Evolutionary conservation across 2,797 vertebrate genomes (phyloP).

Genomic region (Taeniopygia guttata): DNA sequence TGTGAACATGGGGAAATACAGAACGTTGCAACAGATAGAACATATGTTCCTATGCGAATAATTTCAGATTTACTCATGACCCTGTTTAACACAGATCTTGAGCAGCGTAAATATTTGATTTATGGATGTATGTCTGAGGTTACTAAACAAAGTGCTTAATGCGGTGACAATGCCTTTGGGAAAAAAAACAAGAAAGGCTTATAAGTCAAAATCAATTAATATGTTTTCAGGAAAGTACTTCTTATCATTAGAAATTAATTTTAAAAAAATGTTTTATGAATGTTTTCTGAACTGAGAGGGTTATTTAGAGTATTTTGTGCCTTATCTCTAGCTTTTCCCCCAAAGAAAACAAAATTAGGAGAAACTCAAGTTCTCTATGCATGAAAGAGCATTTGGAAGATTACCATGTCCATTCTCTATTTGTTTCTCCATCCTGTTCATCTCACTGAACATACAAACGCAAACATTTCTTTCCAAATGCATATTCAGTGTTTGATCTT

Average conservation of each 20-base stretch:
- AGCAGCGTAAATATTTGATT: constrained; percentile 12
- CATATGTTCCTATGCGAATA: neutral
- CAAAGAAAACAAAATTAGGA: neutral
- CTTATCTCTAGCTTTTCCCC: neutral
- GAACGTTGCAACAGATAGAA: neutral
- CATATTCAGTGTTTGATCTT: neutral
- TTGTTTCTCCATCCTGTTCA: neutral
- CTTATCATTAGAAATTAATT: neutral
- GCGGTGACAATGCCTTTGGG: constrained; percentile 18
- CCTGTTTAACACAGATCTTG: constrained; percentile 8
- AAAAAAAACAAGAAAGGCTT: neutral
- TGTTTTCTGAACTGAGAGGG: neutral
- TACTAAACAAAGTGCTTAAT: constrained; percentile 17
- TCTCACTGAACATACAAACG: neutral
- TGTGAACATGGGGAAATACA: neutral
- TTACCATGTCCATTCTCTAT: neutral
- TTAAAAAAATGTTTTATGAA: no score
- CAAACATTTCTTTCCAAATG: constrained; percentile 19
- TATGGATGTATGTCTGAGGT: neutral
- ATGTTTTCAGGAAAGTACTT: neutral
- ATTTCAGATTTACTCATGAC: neutral
- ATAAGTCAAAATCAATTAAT: constrained; percentile 41
- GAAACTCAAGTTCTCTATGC: neutral
- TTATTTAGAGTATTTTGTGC: constrained; percentile 25
- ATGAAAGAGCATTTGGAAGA: constrained; percentile 37